These are phyloP conservation scores for Notarius lentiginosus DNA, from an alignment of 2,113 vertebrate genomes.

Conservation along the genomic window DNA sequence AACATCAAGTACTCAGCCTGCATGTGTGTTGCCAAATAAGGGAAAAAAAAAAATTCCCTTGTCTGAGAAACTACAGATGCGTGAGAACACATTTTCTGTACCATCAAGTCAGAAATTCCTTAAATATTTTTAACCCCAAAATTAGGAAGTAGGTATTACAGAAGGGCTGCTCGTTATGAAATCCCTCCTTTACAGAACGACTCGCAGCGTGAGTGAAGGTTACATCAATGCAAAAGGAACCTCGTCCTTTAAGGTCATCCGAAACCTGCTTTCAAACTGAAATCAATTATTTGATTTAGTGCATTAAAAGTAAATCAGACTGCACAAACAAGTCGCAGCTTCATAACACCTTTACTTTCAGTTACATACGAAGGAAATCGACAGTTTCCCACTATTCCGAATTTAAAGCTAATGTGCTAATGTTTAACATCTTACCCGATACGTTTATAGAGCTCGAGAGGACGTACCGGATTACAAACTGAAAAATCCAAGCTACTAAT, in stretches of 20 bases:
- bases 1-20: no score
- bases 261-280: background rate
- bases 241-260: background rate
- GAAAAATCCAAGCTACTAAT: background rate
- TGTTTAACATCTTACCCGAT: no score
- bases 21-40: background rate
- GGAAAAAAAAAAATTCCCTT: no score
- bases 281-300: background rate
- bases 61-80: background rate
- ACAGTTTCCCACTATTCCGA: background rate
- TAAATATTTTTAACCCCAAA: background rate
- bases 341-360: background rate
- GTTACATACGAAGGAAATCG: background rate
- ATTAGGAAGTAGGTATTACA: background rate
- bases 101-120: background rate
- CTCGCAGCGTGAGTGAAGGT: background rate
- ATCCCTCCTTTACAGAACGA: background rate
- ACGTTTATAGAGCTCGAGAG: background rate
- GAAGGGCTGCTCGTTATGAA: background rate
- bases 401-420: background rate
- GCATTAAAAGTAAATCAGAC: background rate
- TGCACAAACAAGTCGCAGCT: no score
- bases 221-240: background rate
- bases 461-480: background rate
- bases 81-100: background rate